Evolutionary conservation across 2,113 vertebrate species (phyloP), one percentile per base, ranked within the genome.

Genomic region (Atlantisia rogersi): DNA sequence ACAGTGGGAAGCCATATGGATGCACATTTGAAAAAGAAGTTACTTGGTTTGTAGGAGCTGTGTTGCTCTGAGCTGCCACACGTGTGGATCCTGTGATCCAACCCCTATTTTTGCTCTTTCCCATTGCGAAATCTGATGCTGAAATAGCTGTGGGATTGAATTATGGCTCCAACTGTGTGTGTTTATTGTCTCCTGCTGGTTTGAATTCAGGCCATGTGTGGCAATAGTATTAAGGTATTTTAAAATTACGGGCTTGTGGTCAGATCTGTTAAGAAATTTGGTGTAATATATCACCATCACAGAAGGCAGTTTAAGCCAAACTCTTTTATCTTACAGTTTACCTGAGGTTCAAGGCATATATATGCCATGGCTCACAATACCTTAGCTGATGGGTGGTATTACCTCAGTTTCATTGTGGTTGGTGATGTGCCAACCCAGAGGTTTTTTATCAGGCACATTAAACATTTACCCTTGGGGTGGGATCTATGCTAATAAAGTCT

Each of bases 231-330:
- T 26, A 44, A n/a, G 26, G 13, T 79, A 16, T 71, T 84, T 75
- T 86, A 69, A 62, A 77, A 29, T 69, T 37, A 25, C 0, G 1
- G 32, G 24, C 29, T 86, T 82, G 20, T 67, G 25, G 80, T 74
- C 56, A 89, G 52, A 6, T 65, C 29, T 4, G 3, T 75, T 75
- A 3, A 35, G 76, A 82, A 88, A 31, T 12, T 31, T 65, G 26
- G 17, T 0, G 0, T 68, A 53, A 53, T 12, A 7, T 3, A 1
- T 12, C 35, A 29, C 32, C 20, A 9, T 58, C 35, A 26, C 3
- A 76, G 76, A 46, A 73, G 25, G 35, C 24, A 35, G 9, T 62
- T 93, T 44, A 73, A 92, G 40, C 12, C 50, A 76, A 69, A 82
- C 15, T 70, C 17, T 1, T 70, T 62, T 32, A 18, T 40, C 12